Evolutionary conservation across 2,888 invertebrate species (phyloP), one percentile per base, ranked within the genome.

Genomic region (Neelides folsomi): DNA sequence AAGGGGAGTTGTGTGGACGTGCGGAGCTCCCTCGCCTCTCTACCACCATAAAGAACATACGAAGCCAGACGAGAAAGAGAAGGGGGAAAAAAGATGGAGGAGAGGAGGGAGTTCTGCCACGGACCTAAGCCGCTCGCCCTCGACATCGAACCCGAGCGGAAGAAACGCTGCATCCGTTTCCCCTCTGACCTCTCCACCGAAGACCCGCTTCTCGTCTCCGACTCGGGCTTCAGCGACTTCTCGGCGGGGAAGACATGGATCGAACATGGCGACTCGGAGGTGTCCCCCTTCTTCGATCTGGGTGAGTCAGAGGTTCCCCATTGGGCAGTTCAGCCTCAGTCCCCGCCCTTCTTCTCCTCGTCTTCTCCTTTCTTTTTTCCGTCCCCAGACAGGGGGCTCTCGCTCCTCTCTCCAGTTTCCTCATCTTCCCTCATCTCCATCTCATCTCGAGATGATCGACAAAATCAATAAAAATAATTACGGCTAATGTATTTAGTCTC

Each of bases 151-250:
- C 63, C 63, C 7, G 54, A 60, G 49, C 49, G 59, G 37, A 63
- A 63, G 48, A 60, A 60, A 52, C 54, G 63, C 34, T 63, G 63
- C 41, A 54, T 63, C 49, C 57, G 61, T n/a, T 59, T 56, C 40
- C 40, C 60, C 47, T 58, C 58, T 52, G 60, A 61, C 56, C 52
- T 58, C 27, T 57, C 55, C 52, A 43, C 53, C 13, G 63, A 63
- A 51, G 61, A 62, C 53, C 60, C 60, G 20, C 52, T 58, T 13
- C 45, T 61, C 10, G 47, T 59, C 43, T 45, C 53, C 18, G 61
- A 63, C 48, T 62, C 62, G 39, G 62, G 60, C 44, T 63, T 63
- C 54, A 56, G 54, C 16, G 63, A 63, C 53, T 49, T 59, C 43
- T 50, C 58, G 49, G 51, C 52, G 49, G 52, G 49, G 47, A 52